Conservation (phyloP, 2,797 vertebrate species). For the Lycodopsis pacificus region DNA sequence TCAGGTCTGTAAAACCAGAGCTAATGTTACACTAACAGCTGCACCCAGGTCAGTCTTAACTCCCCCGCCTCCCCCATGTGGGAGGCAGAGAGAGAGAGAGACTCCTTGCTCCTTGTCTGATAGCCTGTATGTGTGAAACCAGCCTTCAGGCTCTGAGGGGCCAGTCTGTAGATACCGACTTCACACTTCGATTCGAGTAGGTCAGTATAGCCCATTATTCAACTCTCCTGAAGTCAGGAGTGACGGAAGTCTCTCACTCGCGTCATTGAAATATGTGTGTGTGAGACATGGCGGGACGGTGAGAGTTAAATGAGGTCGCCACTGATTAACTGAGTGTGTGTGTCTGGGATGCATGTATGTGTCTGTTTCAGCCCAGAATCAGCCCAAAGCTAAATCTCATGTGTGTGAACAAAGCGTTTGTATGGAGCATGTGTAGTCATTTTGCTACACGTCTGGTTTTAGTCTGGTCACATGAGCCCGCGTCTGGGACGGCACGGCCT, state of each 20-base stretch:
- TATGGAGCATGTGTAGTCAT: background rate
- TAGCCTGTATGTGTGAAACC: slow-evolving; percentile 16
- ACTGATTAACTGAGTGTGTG: slow-evolving; percentile 18
- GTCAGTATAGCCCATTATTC: slow-evolving; percentile 53
- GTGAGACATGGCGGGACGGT: slow-evolving; percentile 18
- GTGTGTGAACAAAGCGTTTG: background rate
- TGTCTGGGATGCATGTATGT: slow-evolving; percentile 1
- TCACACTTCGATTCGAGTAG: slow-evolving; percentile 52
- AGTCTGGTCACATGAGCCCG: background rate
- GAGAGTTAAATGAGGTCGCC: slow-evolving; percentile 26
- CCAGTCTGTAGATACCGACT: slow-evolving; percentile 56
- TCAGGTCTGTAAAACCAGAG: background rate
- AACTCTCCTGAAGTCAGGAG: slow-evolving; percentile 36
- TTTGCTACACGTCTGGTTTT: background rate
- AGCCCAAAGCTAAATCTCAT: background rate
- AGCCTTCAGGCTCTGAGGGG: slow-evolving; percentile 33
- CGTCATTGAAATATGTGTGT: slow-evolving; percentile 34
- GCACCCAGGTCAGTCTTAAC: slow-evolving; percentile 41
- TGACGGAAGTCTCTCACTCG: slow-evolving; percentile 41
- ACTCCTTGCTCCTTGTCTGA: slow-evolving; percentile 43
- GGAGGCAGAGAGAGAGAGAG: background rate
- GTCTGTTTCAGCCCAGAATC: slow-evolving; percentile 5
- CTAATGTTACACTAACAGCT: slow-evolving; percentile 4
- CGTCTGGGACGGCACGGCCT: background rate
- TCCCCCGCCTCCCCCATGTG: background rate